phyloP scores from a whole-genome alignment of 2,113 vertebrate species.

The Zapus hudsonius region DNA sequence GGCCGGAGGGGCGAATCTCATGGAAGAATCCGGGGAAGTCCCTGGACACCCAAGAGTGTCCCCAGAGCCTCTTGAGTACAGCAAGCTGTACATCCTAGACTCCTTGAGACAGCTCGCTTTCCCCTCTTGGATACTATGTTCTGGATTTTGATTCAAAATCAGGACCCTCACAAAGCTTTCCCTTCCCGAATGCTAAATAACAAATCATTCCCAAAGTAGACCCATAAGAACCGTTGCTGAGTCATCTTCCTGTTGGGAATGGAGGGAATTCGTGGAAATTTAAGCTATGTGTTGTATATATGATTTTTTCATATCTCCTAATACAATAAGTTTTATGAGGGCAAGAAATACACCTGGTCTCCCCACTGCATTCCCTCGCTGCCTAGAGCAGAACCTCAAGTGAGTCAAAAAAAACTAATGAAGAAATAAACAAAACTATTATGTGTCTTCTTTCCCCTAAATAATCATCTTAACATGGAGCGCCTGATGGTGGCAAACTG shows the following conservation, averaged over 20 bases:
- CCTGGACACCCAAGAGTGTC: background rate
- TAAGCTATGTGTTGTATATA: background rate
- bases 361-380: background rate
- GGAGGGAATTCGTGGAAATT: background rate
- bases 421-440: background rate
- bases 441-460: background rate
- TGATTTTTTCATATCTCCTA: background rate
- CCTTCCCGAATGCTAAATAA: conserved; percentile 13
- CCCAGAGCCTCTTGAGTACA: background rate
- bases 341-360: background rate
- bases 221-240: conserved; percentile 22
- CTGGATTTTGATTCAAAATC: conserved; percentile 49
- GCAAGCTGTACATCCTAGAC: background rate
- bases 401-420: background rate
- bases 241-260: conserved; percentile 20
- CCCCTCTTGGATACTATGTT: background rate
- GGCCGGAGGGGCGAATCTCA: background rate
- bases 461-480: background rate
- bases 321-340: background rate
- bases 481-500: background rate
- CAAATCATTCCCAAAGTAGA: conserved; percentile 10
- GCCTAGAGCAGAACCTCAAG: background rate
- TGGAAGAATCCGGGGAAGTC: background rate
- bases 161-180: background rate
- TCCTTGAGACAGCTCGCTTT: conserved; percentile 5